Evolutionary conservation across 1,140 invertebrate species (phyloP).

Genomic region (Cotesia vestalis): DNA sequence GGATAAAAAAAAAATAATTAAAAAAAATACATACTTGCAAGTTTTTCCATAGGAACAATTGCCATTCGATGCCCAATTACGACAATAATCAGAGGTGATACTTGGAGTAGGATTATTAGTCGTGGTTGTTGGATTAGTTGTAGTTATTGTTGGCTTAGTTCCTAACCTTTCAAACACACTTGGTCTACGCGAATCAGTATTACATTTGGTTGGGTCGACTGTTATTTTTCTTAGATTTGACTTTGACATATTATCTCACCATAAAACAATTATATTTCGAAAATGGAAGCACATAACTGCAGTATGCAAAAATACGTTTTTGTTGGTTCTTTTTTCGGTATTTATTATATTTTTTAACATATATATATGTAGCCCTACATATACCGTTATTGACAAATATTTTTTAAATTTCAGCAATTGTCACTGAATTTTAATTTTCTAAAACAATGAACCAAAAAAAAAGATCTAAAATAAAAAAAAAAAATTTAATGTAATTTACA

Average conservation of each 20-base stretch:
- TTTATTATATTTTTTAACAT: background rate
- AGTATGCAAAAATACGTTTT: constrained; percentile 49
- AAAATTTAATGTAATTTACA: background rate
- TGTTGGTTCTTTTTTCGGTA: constrained; percentile 5
- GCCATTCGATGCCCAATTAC: constrained; percentile 79
- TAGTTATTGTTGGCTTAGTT: constrained; percentile 70
- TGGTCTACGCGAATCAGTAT: constrained; percentile 72
- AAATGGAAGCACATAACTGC: constrained; percentile 65
- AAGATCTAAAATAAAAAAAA: background rate
- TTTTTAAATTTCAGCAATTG: no score
- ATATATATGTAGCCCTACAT: no score
- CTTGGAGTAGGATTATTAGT: constrained; percentile 53
- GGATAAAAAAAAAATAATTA: constrained; percentile 13
- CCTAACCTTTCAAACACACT: constrained; percentile 83
- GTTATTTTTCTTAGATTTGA: constrained; percentile 81
- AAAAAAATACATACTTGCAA: constrained; percentile 69
- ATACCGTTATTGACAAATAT: no score
- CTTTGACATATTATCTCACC: constrained; percentile 76
- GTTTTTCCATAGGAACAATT: constrained; percentile 78
- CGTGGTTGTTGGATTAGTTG: constrained; percentile 72
- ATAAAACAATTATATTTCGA: constrained; percentile 62
- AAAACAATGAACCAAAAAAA: no score
- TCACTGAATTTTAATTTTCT: no score
- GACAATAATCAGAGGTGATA: constrained; percentile 71
- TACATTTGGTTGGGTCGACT: constrained; percentile 76